Evolutionary conservation across 2,113 vertebrate genomes (phyloP).

Genomic region (Ranitomeya variabilis): DNA sequence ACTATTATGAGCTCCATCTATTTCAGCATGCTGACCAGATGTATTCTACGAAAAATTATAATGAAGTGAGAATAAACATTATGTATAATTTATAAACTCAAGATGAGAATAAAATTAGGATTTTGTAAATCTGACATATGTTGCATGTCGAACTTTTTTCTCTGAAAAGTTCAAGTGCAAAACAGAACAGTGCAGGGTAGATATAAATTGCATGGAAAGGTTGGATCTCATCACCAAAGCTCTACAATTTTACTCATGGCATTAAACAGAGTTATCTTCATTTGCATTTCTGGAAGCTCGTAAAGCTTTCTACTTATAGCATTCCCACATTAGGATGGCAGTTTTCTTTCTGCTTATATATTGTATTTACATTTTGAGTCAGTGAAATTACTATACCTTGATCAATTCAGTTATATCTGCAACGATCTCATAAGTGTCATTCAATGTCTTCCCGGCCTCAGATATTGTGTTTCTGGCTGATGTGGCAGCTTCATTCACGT

Average conservation of each 20-base stretch:
- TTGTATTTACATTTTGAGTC: neutral
- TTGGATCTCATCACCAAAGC: neutral
- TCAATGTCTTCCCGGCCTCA: conserved; percentile 67
- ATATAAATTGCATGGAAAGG: neutral
- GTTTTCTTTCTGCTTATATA: neutral
- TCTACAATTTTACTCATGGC: neutral
- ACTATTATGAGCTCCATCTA: conserved; percentile 84
- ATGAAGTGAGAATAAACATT: neutral
- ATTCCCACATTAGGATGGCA: neutral
- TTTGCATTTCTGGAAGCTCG: neutral
- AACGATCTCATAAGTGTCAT: conserved; percentile 64
- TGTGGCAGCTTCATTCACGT: conserved; percentile 69
- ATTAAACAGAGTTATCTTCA: neutral
- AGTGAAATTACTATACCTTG: conserved; percentile 73
- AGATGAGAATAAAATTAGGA: no score
- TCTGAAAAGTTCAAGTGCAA: neutral
- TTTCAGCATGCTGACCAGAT: conserved; percentile 85
- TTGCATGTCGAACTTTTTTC: neutral
- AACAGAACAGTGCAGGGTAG: neutral
- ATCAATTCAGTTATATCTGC: conserved; percentile 76
- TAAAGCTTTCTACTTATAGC: neutral
- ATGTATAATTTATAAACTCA: no score
- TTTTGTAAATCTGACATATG: neutral
- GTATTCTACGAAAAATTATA: conserved; percentile 75
- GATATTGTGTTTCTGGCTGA: conserved; percentile 72